These are phyloP conservation scores for Phacellophora camtschatica DNA, from an alignment of 30 jellyfish, hydroid and myxozoan species.

Conservation along the genomic window DNA sequence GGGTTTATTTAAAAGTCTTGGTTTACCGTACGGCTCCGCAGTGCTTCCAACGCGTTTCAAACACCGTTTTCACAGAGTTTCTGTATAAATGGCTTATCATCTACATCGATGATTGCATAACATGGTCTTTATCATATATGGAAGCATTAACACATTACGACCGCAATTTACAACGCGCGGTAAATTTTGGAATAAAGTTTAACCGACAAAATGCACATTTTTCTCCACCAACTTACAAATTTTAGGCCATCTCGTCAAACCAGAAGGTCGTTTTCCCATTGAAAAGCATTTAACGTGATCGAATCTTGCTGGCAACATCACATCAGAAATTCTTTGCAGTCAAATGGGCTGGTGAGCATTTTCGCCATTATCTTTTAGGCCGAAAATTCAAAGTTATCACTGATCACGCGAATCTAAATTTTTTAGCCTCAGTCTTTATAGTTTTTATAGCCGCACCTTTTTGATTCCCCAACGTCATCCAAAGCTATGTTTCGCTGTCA, in stretches of 20 bases:
- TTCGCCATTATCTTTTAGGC: constrained; percentile 43
- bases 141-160: too few species aligned
- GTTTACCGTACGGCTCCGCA: too few species aligned
- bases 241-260: constrained; percentile 30
- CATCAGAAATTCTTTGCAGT: constrained; percentile 36
- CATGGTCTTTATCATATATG: too few species aligned
- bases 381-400: constrained; percentile 8
- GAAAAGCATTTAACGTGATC: not conserved
- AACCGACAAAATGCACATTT: too few species aligned
- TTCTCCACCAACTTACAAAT: constrained; percentile 3
- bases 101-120: too few species aligned
- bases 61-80: too few species aligned
- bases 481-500: not conserved
- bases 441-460: too few species aligned
- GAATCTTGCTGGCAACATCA: constrained; percentile 17
- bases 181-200: too few species aligned
- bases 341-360: constrained; percentile 42
- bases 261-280: constrained; percentile 32
- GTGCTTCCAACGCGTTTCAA: too few species aligned
- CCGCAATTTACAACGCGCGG: too few species aligned
- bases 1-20: too few species aligned
- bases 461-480: not conserved
- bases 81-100: too few species aligned
- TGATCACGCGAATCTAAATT: constrained; percentile 38
- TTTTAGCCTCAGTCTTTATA: constrained; percentile 45